Base-by-base conservation (phyloP, 2,888 invertebrate genomes). In the Drosophila dives region DNA sequence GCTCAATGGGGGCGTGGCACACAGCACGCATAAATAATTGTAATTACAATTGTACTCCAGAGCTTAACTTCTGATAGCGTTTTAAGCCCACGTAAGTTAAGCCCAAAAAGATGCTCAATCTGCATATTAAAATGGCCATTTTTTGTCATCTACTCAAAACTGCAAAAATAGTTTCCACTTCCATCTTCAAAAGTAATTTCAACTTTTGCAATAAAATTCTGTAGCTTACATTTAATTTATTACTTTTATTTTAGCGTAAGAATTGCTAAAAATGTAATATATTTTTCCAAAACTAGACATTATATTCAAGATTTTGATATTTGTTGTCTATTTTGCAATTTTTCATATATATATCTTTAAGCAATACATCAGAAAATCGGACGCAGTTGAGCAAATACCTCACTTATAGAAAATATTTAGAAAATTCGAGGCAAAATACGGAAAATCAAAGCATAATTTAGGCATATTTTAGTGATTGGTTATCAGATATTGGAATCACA, bases 41-140 rank as follows among this genome's bases (percentile, higher is more conserved):
- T 83, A 75, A 75, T 72, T 81, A 79, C 85, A 81, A 75, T 81
- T 60, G 54, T 49, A 56, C 48, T 51, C 51, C 49, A 45, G 49
- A 70, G 81, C 84, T 81, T 84, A 84, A 81, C 82, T 75, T 81
- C 70, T 79, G 68, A 54, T 50, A 32, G 60, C 53, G 75, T 64
- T 71, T 81, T 74, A 81, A 83, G 73, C 63, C 58, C 49, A 33
- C 56, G 17, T 62, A 49, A 48, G 63, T 33, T 42, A 34, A 12
- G 17, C 32, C 29, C 40, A 55, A 58, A 58, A 58, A 50, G 23
- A 64, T 49, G 6, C 42, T 7, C 7, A 29, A 34, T 34, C 17
- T 29, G 38, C n/a, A 36, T 34, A 26, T 38, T 17, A 15, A 48
- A 48, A 40, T 15, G 17, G 12, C 0, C 2, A 4, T 0, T 29